Evolutionary conservation across 2,113 vertebrate genomes (phyloP).

Genomic region (Periophthalmodon schlosseri): DNA sequence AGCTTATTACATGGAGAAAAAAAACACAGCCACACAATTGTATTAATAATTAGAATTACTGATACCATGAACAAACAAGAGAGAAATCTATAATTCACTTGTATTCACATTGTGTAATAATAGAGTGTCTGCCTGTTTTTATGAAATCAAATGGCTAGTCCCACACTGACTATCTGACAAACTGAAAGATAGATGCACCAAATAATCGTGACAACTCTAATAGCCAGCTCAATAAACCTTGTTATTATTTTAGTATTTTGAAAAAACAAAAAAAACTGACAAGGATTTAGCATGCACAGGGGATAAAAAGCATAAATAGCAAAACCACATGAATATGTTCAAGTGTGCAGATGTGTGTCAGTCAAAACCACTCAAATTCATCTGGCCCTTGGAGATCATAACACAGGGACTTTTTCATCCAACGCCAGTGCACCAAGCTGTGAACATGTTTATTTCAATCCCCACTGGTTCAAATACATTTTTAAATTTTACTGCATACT

Average conservation of each 20-base stretch:
- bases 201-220: neutral
- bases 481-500: neutral
- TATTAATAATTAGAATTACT: too few relatives aligned
- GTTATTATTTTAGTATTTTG: neutral
- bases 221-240: neutral
- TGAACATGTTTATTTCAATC: conserved; percentile 9
- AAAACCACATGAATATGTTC: neutral
- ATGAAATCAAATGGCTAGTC: too few relatives aligned
- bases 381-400: neutral
- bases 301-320: neutral
- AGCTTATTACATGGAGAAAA: too few relatives aligned
- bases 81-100: too few relatives aligned
- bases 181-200: too few relatives aligned
- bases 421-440: neutral
- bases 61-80: too few relatives aligned
- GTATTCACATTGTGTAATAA: too few relatives aligned
- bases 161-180: too few relatives aligned
- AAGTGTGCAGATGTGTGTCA: conserved; percentile 2
- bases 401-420: neutral
- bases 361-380: neutral
- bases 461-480: neutral
- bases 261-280: neutral
- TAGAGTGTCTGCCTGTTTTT: too few relatives aligned
- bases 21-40: too few relatives aligned
- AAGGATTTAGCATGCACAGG: neutral